Evolutionary conservation across 2,888 invertebrate genomes (phyloP).

Genomic region (Lasius platythorax): DNA sequence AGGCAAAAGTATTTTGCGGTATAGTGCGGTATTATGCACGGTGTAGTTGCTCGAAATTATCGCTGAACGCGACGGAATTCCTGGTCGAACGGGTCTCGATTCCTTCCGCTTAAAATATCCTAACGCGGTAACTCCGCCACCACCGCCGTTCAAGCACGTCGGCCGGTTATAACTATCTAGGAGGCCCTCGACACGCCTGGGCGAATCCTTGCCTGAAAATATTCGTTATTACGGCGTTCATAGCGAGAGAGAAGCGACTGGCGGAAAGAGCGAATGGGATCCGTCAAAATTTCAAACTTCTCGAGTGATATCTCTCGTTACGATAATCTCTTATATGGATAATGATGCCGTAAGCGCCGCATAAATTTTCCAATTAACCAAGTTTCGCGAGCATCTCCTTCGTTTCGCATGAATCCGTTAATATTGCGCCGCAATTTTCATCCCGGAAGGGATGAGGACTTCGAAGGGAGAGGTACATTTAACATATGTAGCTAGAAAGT

Average conservation of each 20-base stretch:
- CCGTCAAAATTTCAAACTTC: conserved; percentile 39
- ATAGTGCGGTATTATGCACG: not conserved
- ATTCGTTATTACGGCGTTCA: conserved; percentile 12
- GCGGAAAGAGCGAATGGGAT: not conserved
- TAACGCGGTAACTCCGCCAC: conserved; percentile 15
- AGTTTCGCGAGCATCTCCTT: conserved; percentile 13
- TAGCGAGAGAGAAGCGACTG: not conserved
- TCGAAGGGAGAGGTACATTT: not conserved
- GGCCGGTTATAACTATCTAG: conserved; percentile 14
- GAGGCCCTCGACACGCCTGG: not conserved
- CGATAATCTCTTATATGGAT: not conserved
- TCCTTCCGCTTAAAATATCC: conserved; percentile 50
- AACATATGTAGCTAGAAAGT: not conserved
- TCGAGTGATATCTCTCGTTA: conserved; percentile 37
- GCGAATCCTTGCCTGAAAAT: conserved; percentile 24
- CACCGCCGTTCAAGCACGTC: not conserved
- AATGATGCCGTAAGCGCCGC: conserved; percentile 19
- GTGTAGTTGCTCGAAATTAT: conserved; percentile 27
- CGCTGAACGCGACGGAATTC: conserved; percentile 26
- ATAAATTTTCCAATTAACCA: conserved; percentile 38
- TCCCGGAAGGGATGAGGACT: too few relatives aligned
- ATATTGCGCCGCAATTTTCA: conserved; percentile 7
- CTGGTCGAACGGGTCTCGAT: not conserved
- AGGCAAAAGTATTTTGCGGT: conserved; percentile 6
- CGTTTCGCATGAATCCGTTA: not conserved